Conservation (phyloP, 1,140 invertebrate species). For the Cyphomyrmex costatus region DNA sequence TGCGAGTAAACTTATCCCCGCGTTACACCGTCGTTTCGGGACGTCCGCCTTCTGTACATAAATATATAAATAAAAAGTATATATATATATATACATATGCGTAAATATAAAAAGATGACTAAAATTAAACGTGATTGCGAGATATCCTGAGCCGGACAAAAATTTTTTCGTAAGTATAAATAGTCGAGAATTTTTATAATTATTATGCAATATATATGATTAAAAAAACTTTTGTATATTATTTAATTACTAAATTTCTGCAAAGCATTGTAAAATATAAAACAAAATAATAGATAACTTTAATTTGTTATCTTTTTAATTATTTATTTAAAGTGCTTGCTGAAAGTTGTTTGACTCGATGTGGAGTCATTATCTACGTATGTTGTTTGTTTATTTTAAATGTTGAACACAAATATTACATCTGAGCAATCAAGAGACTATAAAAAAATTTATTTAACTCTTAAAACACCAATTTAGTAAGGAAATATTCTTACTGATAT, state of each 20-base stretch:
- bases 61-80: slow-evolving; percentile 78
- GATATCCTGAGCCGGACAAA: slow-evolving; percentile 78
- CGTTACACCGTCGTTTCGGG: slow-evolving; percentile 62
- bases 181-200: not conserved
- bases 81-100: slow-evolving; percentile 74
- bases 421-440: not conserved
- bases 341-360: not conserved
- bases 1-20: slow-evolving; percentile 29
- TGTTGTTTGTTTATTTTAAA: not conserved
- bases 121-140: slow-evolving; percentile 79
- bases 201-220: not conserved
- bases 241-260: not conserved
- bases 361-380: not conserved
- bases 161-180: slow-evolving; percentile 50
- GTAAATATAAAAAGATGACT: slow-evolving; percentile 68
- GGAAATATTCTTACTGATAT: not conserved
- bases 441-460: not conserved
- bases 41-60: slow-evolving; percentile 82
- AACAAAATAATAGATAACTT: not conserved
- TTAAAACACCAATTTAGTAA: not conserved
- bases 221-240: not conserved
- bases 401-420: not conserved
- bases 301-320: not conserved
- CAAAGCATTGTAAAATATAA: not conserved
- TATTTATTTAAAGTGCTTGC: not conserved